Base-by-base conservation (phyloP, 2,797 vertebrate species). In the Microctenopoma stevenorrisi region DNA sequence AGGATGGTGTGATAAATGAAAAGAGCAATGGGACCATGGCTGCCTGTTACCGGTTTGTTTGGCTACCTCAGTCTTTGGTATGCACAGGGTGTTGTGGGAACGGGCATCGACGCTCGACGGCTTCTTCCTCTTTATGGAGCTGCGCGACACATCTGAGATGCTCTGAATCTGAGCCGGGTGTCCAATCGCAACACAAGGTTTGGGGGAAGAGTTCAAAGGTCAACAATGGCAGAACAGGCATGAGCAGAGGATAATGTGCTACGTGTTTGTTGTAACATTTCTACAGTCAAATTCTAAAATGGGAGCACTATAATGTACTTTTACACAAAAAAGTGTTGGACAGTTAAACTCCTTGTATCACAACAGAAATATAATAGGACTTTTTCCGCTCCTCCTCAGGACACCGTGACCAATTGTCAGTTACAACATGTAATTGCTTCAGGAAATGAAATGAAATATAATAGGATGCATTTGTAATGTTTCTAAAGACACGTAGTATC, bases 51-150 rank as follows among this genome's bases (percentile, higher is more conserved):
- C n/a, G 51, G 47, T 48, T 53, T 22, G 65, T 70, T 58, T 37
- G 83, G 60, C 91, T 96, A 96, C 95, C 95, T 96, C 87, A 0
- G 91, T 74, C 53, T 91, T 92, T 56, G 48, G 87, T 81, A 72
- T 89, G 82, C 74, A 83, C 68, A 64, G 64, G 30, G 26, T 84
- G 80, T 84, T 82, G 69, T 76, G 10, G 47, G 89, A 79, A 2
- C 42, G 87, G 72, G 22, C 78, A 58, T 38, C 68, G 64, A 78
- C 79, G 63, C 77, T 5, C 1, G 88, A 71, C 5, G 82, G 64
- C 74, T 88, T 95, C 91, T 93, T 94, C 87, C 94, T 94, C 92
- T 90, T 95, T 85, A 96, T 78, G 89, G 95, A 96, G 83, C 87
- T 83, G 54, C 92, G 92, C 26, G 94, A 97, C 57, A 93, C 94